These are phyloP conservation scores for Orcinus orca DNA, from an alignment of 2,113 vertebrate genomes.

Conservation along the genomic window DNA sequence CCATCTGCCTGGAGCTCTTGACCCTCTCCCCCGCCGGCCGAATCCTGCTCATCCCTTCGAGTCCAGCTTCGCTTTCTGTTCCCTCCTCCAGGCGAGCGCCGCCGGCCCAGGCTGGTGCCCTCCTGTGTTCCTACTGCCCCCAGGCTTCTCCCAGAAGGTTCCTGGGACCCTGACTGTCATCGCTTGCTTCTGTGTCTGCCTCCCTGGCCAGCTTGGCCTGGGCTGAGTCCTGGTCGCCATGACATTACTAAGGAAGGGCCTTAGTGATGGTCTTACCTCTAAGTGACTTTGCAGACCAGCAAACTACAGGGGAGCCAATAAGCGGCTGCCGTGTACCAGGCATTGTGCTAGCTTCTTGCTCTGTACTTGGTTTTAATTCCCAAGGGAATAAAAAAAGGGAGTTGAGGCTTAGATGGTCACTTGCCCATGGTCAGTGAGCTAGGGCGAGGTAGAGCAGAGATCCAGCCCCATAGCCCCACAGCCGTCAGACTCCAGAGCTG, in stretches of 20 bases:
- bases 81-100: background rate
- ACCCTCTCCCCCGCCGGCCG: too few species aligned
- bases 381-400: background rate
- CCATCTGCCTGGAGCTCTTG: background rate
- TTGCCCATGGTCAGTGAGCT: background rate
- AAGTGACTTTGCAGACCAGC: background rate
- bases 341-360: background rate
- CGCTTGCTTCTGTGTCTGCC: background rate
- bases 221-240: background rate
- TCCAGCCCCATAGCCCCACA: background rate
- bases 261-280: background rate
- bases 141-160: background rate
- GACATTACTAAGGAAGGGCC: background rate
- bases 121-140: background rate
- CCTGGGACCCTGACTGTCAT: background rate
- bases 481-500: background rate
- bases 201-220: background rate
- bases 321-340: accelerated
- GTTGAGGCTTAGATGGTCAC: background rate
- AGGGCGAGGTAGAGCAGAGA: background rate
- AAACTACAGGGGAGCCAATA: background rate
- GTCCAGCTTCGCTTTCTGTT: background rate
- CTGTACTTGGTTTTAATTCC: background rate
- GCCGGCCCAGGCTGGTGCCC: background rate
- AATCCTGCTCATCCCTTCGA: too few species aligned